Conservation (phyloP, 2,797 vertebrate species). For the Rhadinocentrus ornatus region DNA sequence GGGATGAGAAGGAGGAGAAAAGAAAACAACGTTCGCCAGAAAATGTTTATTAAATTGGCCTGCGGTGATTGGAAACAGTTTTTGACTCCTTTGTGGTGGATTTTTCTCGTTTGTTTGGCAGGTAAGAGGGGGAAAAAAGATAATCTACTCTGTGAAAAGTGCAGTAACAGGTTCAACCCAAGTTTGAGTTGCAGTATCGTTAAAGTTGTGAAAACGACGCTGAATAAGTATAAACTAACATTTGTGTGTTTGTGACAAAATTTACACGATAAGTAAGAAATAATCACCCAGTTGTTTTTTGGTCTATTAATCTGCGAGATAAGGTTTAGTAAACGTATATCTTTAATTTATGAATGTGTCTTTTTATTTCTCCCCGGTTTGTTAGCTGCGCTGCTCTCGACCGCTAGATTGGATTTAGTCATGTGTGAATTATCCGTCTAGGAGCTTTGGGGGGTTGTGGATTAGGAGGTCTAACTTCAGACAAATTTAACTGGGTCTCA, state of each 20-base stretch:
- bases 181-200: conserved; percentile 2
- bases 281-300: neutral
- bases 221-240: neutral
- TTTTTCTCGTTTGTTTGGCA: conserved; percentile 54
- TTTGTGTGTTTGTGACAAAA: neutral
- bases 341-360: neutral
- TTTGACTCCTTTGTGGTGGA: conserved; percentile 52
- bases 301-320: neutral
- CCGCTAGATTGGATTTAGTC: conserved; percentile 28
- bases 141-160: neutral
- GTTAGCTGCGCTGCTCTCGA: neutral
- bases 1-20: conserved; percentile 45
- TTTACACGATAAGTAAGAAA: neutral
- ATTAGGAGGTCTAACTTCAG: conserved; percentile 38
- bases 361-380: neutral
- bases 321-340: neutral
- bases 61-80: conserved; percentile 37
- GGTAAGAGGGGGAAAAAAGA: conserved; percentile 54
- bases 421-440: conserved; percentile 54
- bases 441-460: conserved; percentile 35
- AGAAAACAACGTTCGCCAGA: neutral
- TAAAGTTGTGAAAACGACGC: neutral
- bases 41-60: neutral
- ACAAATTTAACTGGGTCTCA: conserved; percentile 14
- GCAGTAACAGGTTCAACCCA: conserved; percentile 45